These are phyloP conservation scores for Caenorhabditis doughertyi DNA, from an alignment of 2,888 invertebrate genomes.

Conservation along the genomic window DNA sequence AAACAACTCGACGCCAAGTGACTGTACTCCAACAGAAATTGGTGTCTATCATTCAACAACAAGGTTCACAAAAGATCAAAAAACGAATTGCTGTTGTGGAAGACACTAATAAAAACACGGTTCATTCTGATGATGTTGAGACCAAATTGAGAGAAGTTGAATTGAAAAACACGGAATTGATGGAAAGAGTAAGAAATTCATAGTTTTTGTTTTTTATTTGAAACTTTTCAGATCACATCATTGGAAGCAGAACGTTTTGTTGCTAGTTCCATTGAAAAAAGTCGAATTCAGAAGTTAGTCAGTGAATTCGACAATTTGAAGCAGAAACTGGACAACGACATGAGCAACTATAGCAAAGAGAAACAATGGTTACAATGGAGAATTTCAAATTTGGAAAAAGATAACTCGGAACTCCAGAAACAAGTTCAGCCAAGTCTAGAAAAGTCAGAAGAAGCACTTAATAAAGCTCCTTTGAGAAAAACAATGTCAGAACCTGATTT, in stretches of 20 bases:
- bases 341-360: slow-evolving; percentile 74
- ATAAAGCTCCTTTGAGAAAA: slow-evolving; percentile 38
- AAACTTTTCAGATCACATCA: slow-evolving; percentile 50
- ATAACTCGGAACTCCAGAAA: slow-evolving; percentile 72
- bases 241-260: slow-evolving; percentile 72
- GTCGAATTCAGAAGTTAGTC: slow-evolving; percentile 74
- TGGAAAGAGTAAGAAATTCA: slow-evolving; percentile 37
- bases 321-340: slow-evolving; percentile 76
- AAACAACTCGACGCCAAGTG: slow-evolving; percentile 77
- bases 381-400: slow-evolving; percentile 74
- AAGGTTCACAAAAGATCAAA: slow-evolving; percentile 53
- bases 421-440: slow-evolving; percentile 48
- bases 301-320: slow-evolving; percentile 79
- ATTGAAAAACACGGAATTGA: slow-evolving; percentile 52
- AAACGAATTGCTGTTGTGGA: slow-evolving; percentile 55
- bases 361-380: slow-evolving; percentile 75
- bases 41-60: slow-evolving; percentile 68
- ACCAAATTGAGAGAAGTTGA: slow-evolving; percentile 48
- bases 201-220: neutral
- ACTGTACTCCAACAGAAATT: slow-evolving; percentile 78
- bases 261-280: slow-evolving; percentile 68
- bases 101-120: slow-evolving; percentile 45
- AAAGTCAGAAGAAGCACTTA: slow-evolving; percentile 34
- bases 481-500: slow-evolving; percentile 66
- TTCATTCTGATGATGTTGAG: slow-evolving; percentile 37